Evolutionary conservation across 2,113 vertebrate genomes (phyloP).

Genomic region (Lutjanus erythropterus): DNA sequence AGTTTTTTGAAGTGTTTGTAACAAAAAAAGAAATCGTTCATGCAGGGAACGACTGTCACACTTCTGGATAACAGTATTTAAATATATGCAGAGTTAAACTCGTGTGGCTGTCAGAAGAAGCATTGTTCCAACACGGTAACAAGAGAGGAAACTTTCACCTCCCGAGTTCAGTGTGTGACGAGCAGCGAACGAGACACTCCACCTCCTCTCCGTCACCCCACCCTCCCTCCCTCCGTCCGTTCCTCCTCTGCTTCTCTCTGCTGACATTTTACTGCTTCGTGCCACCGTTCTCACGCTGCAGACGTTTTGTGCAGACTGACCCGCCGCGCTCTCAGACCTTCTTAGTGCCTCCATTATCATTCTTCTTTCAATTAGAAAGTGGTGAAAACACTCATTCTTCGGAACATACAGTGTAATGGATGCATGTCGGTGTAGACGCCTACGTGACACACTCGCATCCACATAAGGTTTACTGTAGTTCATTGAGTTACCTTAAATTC

Average conservation of each 20-base stretch:
- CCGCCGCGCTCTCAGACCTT: background rate
- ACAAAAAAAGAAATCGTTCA: background rate
- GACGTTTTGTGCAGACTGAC: constrained; percentile 27
- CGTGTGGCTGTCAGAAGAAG: constrained; percentile 8
- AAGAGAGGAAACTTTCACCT: constrained; percentile 26
- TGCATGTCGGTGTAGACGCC: background rate
- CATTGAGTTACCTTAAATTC: too few relatives aligned
- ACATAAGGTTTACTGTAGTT: background rate
- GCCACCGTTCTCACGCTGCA: constrained; percentile 19
- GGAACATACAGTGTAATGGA: background rate
- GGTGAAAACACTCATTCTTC: background rate
- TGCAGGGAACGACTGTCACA: background rate
- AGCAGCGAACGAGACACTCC: constrained; percentile 27
- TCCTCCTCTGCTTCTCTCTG: constrained; percentile 15
- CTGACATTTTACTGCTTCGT: constrained; percentile 48
- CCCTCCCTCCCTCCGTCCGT: background rate
- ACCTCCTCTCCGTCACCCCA: constrained; percentile 14
- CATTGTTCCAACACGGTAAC: constrained; percentile 29
- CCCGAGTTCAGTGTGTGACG: background rate
- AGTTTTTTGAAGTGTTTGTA: background rate
- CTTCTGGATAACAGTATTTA: background rate
- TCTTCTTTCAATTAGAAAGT: constrained; percentile 42
- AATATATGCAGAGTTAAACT: background rate
- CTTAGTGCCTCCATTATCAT: constrained; percentile 44
- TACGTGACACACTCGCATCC: background rate